Base-by-base conservation (phyloP, 2,113 vertebrate genomes). In the Protobothrops flavoviridis region DNA sequence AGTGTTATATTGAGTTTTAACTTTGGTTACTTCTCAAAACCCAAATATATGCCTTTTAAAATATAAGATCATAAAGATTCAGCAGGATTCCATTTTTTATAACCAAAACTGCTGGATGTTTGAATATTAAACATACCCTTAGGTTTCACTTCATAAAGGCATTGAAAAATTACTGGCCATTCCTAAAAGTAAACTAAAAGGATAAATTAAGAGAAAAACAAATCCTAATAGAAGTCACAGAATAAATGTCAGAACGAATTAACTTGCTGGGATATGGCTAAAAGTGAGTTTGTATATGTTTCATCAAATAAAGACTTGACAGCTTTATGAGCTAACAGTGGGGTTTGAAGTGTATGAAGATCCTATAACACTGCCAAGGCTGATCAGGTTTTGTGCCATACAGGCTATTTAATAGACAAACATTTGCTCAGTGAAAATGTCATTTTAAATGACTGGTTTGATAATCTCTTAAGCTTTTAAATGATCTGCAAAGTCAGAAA, bases 291-390 rank as follows among this genome's bases (percentile, higher is more conserved):
- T 98, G 98, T 98, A 97, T 97, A 98, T 98, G 97, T 98, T 98
- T 98, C 97, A 97, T 98, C 98, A 98, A 98, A 97, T 59, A 8
- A 95, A 94, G 96, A 90, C 97, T 97, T 98, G 98, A 98, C 98
- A 98, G 98, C 96, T 98, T 98, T 98, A 98, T 98, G 98, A 98
- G 97, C 97, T 97, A 98, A 97, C 96, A 95, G 97, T 97, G 97
- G 97, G 97, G 96, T 97, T 98, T 98, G 97, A 94, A 94, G 94
- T 94, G 95, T 97, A 97, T 97, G 98, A 97, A 97, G 97, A 97
- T 97, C 97, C 96, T 97, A 97, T 97, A 97, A 97, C 96, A 93
- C 96, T 98, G 98, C 98, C 98, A 98, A 97, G 94, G 96, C 97
- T 96, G 97, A 97, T 97, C 97, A 96, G 91, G 94, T 97, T 96